Evolutionary conservation across 1,140 invertebrate genomes (phyloP).

Genomic region (Dendroctonus valens): DNA sequence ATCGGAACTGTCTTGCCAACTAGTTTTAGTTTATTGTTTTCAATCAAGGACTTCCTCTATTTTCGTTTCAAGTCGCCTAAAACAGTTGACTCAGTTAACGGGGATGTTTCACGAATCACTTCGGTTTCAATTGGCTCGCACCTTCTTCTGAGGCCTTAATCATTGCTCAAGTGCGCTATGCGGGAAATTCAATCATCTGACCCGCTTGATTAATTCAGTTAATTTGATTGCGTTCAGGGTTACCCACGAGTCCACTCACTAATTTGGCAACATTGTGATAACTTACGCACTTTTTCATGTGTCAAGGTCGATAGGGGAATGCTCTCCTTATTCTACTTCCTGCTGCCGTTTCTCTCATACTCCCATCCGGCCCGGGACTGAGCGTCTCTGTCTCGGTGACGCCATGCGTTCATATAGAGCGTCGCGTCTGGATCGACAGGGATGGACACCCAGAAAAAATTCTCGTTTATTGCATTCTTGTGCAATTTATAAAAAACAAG

Average conservation of each 20-base stretch:
- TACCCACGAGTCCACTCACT: not conserved
- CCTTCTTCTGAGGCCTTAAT: no score
- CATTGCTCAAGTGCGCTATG: no score
- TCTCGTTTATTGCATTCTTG: not conserved
- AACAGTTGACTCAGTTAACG: no score
- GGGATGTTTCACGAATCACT: no score
- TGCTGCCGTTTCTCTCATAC: slow-evolving; percentile 11
- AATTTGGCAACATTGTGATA: not conserved
- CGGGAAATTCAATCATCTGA: no score
- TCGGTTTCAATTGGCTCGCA: no score
- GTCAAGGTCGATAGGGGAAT: slow-evolving; percentile 20
- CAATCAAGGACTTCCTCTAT: no score
- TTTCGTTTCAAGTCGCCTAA: no score
- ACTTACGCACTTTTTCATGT: slow-evolving; percentile 23
- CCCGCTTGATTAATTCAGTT: no score
- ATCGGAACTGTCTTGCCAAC: not conserved
- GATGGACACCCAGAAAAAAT: not conserved
- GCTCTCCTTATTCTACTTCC: slow-evolving; percentile 16
- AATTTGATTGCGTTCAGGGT: not conserved
- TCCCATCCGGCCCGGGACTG: not conserved
- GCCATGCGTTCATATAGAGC: not conserved
- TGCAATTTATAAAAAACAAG: no score
- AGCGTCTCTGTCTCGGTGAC: slow-evolving; percentile 4
- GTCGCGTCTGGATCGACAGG: not conserved
- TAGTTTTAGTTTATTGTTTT: not conserved